phyloP scores from a whole-genome alignment of 2,888 invertebrate species.

The Ceramica pisi region DNA sequence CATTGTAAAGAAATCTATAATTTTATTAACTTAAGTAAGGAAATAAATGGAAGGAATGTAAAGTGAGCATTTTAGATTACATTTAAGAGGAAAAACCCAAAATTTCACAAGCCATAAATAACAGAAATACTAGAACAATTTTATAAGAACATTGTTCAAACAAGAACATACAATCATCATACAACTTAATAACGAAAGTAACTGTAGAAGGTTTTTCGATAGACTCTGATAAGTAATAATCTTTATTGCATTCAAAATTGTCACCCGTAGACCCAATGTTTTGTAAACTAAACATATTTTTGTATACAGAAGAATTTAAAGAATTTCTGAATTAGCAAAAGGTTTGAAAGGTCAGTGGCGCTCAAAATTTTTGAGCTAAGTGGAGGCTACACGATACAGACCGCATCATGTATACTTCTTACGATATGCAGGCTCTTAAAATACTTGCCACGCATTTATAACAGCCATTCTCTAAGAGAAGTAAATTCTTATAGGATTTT shows the following conservation, averaged over 20 bases:
- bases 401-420: constrained; percentile 2
- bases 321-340: background rate
- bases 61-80: constrained; percentile 61
- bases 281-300: constrained; percentile 27
- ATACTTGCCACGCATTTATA: constrained; percentile 39
- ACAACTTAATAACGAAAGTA: constrained; percentile 46
- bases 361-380: background rate
- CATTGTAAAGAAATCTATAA: constrained; percentile 31
- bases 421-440: constrained; percentile 35
- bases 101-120: constrained; percentile 24
- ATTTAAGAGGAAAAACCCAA: constrained; percentile 12
- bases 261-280: constrained; percentile 44
- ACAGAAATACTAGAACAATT: constrained; percentile 17
- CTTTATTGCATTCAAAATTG: constrained; percentile 25
- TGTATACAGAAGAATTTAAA: constrained; percentile 1
- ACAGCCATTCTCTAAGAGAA: constrained; percentile 41
- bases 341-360: constrained; percentile 10
- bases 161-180: constrained; percentile 23
- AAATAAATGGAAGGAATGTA: constrained; percentile 64
- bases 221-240: constrained; percentile 21
- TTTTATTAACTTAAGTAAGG: constrained; percentile 43
- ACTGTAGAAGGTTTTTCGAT: constrained; percentile 10
- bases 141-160: constrained; percentile 20
- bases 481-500: constrained; percentile 34
- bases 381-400: constrained; percentile 5